phyloP scores from a whole-genome alignment of 2,888 invertebrate genomes.

The Teleogryllus oceanicus region DNA sequence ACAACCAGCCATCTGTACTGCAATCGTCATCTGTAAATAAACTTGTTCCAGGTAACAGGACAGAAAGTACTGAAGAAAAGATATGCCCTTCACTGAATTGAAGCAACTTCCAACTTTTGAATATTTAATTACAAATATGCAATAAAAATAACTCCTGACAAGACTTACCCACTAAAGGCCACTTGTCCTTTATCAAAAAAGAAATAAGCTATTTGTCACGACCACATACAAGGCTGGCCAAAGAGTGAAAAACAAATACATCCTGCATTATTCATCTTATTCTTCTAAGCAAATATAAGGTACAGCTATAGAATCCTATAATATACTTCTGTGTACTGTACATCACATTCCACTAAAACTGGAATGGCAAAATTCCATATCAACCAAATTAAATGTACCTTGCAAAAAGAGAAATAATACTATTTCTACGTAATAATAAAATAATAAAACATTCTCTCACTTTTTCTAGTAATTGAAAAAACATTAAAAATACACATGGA shows the following conservation, averaged over 20 bases:
- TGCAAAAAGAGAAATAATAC: constrained; percentile 36
- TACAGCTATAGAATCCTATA: constrained; percentile 34
- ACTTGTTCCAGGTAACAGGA: background rate
- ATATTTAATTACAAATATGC: background rate
- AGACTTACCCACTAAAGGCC: background rate
- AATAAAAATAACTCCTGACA: constrained; percentile 2
- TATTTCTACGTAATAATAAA: constrained; percentile 29
- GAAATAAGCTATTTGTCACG: background rate
- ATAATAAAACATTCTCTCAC: constrained; percentile 38
- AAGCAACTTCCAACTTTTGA: background rate
- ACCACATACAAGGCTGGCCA: background rate
- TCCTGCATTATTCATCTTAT: constrained; percentile 33
- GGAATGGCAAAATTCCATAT: constrained; percentile 44
- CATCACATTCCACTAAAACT: constrained; percentile 51
- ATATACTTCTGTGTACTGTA: constrained; percentile 41
- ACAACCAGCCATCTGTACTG: background rate
- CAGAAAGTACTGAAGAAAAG: background rate
- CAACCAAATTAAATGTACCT: constrained; percentile 34
- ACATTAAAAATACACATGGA: constrained; percentile 42
- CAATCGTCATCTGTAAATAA: background rate
- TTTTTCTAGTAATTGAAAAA: constrained; percentile 37
- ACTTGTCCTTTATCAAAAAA: no score
- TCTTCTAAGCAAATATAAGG: constrained; percentile 36
- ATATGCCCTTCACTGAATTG: background rate
- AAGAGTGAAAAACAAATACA: background rate